A percentile compares a stretch with the other conserved stretches of the same genome.
phyloP scores from a whole-genome alignment of 2,113 vertebrate species.

The Sula dactylatra region DNA sequence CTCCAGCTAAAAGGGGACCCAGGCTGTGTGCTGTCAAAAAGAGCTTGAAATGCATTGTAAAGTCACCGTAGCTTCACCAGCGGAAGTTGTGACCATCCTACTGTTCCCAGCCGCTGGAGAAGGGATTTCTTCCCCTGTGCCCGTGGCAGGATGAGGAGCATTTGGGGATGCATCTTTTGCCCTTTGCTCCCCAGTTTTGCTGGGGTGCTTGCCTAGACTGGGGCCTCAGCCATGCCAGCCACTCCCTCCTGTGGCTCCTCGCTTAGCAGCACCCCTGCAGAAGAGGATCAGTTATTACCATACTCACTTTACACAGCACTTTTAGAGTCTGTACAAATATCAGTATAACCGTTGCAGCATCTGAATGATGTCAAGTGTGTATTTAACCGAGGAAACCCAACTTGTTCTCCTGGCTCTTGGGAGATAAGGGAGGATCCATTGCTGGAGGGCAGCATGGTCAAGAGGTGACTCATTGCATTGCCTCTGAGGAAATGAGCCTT shows the following conservation, averaged over 20 bases:
- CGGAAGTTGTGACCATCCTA: neutral
- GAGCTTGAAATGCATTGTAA: conserved; percentile 28
- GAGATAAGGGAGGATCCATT: neutral
- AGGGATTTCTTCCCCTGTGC: conserved; percentile 15
- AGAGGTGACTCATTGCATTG: neutral
- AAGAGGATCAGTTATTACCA: neutral
- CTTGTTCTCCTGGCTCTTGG: neutral
- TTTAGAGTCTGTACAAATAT: neutral
- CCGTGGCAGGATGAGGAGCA: neutral
- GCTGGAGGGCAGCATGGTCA: neutral
- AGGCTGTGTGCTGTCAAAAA: neutral
- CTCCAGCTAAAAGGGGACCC: neutral
- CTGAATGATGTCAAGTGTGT: neutral
- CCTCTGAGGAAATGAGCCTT: neutral
- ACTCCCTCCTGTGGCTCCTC: neutral
- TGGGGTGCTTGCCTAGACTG: neutral
- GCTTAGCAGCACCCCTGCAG: neutral
- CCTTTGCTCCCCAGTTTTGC: neutral
- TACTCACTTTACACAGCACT: rapidly evolving
- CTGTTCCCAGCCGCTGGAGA: neutral
- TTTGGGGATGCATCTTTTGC: neutral
- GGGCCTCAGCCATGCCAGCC: rapidly evolving
- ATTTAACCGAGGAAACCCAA: neutral
- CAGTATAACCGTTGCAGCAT: neutral
- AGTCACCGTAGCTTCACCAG: conserved; percentile 2